These are phyloP conservation scores for Caiman crocodilus DNA, from an alignment of 2,797 vertebrate species.

Conservation along the genomic window DNA sequence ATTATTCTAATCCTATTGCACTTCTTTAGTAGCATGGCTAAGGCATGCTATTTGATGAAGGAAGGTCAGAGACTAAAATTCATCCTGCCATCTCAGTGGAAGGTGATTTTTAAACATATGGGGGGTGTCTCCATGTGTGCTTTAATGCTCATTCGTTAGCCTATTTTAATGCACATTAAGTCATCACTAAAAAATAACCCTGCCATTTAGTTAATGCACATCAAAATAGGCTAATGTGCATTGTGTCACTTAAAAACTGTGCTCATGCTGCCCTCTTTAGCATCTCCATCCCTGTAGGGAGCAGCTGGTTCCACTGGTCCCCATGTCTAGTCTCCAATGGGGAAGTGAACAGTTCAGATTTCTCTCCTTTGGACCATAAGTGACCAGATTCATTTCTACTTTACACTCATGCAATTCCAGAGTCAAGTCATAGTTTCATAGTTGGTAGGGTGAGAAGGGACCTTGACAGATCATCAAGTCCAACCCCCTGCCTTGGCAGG, in stretches of 20 bases:
- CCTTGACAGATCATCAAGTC: too few species aligned
- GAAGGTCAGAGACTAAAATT: background rate
- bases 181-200: too few species aligned
- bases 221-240: too few species aligned
- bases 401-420: background rate
- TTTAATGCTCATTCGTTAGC: too few species aligned
- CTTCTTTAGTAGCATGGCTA: background rate
- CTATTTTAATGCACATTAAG: too few species aligned
- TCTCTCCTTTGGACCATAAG: background rate
- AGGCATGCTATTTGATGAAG: background rate
- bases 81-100: background rate
- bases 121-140: too few species aligned
- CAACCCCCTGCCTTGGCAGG: too few species aligned
- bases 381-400: accelerated
- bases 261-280: background rate
- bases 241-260: too few species aligned
- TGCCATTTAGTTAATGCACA: too few species aligned
- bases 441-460: too few species aligned
- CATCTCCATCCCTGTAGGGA: background rate
- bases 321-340: background rate
- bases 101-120: background rate
- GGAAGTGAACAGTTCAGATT: background rate
- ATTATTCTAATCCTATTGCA: background rate
- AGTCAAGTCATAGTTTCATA: background rate
- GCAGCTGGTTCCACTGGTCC: background rate